Conservation (phyloP, 2,888 invertebrate genomes). For the Nemurella pictetii region DNA sequence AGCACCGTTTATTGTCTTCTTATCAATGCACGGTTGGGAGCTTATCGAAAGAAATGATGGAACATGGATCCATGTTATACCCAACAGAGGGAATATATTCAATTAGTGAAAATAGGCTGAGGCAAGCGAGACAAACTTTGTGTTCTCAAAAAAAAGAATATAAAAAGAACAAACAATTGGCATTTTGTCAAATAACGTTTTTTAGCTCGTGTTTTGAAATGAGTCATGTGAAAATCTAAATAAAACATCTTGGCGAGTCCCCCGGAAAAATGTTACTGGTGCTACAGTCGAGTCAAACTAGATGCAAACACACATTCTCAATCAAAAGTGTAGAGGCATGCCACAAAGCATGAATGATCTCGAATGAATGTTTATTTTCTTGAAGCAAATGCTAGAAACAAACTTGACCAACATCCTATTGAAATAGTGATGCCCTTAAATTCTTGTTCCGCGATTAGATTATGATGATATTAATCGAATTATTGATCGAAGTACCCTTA, state of each 20-base stretch:
- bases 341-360: background rate
- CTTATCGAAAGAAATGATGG: background rate
- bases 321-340: background rate
- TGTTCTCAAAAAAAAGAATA: conserved; percentile 15
- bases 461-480: too few species aligned
- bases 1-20: background rate
- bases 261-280: background rate
- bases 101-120: background rate
- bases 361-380: background rate
- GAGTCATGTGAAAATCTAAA: conserved; percentile 30
- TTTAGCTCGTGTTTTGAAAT: conserved; percentile 20
- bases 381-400: too few species aligned
- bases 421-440: too few species aligned
- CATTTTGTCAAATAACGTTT: conserved; percentile 12
- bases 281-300: background rate
- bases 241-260: conserved; percentile 18
- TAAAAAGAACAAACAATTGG: conserved; percentile 25
- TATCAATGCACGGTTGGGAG: background rate
- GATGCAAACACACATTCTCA: background rate
- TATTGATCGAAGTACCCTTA: too few species aligned
- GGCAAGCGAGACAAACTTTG: conserved; percentile 3
- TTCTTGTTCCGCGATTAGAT: too few species aligned
- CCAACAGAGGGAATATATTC: background rate
- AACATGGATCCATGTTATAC: background rate
- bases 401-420: too few species aligned